Evolutionary conservation across 2,113 vertebrate genomes (phyloP).

Genomic region (Himantopus leucocephalus): DNA sequence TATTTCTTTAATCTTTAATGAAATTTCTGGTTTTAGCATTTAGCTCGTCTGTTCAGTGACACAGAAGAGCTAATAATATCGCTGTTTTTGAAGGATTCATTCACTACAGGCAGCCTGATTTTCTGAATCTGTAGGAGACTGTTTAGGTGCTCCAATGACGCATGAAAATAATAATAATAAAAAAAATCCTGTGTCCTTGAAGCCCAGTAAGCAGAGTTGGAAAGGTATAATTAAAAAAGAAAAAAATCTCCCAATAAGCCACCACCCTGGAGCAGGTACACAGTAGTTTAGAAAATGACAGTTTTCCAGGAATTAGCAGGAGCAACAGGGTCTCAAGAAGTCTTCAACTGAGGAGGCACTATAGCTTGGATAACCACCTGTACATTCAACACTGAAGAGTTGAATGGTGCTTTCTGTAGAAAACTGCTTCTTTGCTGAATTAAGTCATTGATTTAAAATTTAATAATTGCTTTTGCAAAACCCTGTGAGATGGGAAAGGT

Average conservation of each 20-base stretch:
- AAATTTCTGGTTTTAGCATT: conserved; percentile 67
- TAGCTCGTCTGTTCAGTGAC: conserved; percentile 53
- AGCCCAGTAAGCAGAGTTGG: background rate
- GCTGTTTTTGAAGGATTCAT: conserved; percentile 54
- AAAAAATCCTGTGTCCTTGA: background rate
- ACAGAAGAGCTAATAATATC: conserved; percentile 65
- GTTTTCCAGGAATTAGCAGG: background rate
- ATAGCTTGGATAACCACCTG: background rate
- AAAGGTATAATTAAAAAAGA: conserved; percentile 25
- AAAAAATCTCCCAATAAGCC: background rate
- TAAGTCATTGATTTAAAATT: background rate
- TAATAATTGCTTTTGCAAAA: background rate
- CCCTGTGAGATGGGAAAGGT: background rate
- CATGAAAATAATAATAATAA: background rate
- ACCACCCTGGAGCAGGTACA: background rate
- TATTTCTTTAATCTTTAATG: conserved; percentile 73
- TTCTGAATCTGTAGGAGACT: conserved; percentile 35
- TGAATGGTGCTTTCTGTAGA: background rate
- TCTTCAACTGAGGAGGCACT: background rate
- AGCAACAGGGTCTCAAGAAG: background rate
- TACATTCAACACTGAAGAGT: background rate
- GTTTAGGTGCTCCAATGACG: conserved; percentile 37
- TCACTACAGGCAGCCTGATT: conserved; percentile 23
- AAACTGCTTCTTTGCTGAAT: background rate
- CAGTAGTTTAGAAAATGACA: background rate